These are phyloP conservation scores for Trypoxylus dichotomus DNA, from an alignment of 1,140 invertebrate genomes.

Conservation along the genomic window DNA sequence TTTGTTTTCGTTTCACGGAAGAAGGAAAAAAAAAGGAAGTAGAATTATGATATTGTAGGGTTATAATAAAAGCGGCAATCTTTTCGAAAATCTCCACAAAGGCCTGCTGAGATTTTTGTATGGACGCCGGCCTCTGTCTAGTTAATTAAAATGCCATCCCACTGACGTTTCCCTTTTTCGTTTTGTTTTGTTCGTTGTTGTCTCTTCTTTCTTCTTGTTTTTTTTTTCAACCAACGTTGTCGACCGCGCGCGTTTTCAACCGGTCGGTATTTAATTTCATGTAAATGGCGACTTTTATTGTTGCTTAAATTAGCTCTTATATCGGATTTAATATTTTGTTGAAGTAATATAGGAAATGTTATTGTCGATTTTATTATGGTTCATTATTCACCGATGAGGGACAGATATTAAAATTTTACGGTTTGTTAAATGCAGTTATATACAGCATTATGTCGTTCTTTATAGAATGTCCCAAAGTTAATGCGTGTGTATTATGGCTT, in stretches of 20 bases:
- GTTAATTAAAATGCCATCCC: slow-evolving; percentile 34
- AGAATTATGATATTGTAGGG: slow-evolving; percentile 20
- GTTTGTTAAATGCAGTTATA: slow-evolving; percentile 4
- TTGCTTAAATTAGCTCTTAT: slow-evolving; percentile 31
- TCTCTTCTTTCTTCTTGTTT: not conserved
- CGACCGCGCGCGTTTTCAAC: not conserved
- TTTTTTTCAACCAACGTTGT: not conserved
- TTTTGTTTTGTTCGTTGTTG: not conserved
- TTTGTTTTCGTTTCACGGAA: slow-evolving; percentile 14
- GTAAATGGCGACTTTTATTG: slow-evolving; percentile 33
- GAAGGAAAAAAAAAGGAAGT: not conserved
- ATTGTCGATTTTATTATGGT: slow-evolving; percentile 25
- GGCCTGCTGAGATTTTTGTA: slow-evolving; percentile 27
- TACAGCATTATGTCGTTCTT: no score
- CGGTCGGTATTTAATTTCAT: slow-evolving; percentile 27
- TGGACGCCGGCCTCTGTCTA: slow-evolving; percentile 11
- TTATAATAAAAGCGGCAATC: slow-evolving; percentile 27
- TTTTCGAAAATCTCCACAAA: slow-evolving; percentile 28
- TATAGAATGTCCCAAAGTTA: no score
- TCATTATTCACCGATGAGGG: slow-evolving; percentile 2
- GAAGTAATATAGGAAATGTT: slow-evolving; percentile 24
- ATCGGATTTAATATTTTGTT: slow-evolving; percentile 31
- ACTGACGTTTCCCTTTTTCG: slow-evolving; percentile 24
- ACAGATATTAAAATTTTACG: slow-evolving; percentile 18
- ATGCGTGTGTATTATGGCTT: no score